These are phyloP conservation scores for Micromussa lordhowensis DNA, from an alignment of 92 coral and sea anemone species.

Conservation along the genomic window DNA sequence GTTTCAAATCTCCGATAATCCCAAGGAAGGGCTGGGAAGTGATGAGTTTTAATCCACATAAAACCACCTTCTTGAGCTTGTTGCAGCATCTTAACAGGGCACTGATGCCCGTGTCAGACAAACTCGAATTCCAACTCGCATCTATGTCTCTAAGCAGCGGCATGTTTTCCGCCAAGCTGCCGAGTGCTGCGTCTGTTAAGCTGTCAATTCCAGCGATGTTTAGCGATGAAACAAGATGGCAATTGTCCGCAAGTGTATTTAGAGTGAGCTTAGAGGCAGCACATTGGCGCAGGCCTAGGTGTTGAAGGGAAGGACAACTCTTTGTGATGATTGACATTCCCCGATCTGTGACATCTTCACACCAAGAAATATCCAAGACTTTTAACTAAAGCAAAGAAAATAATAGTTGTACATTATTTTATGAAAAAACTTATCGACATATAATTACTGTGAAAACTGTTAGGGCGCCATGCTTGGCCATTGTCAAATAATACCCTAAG, in stretches of 20 bases:
- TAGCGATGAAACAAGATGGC: constrained; percentile 69
- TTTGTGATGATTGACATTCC: constrained; percentile 72
- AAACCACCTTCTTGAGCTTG: constrained; percentile 65
- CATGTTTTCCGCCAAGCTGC: constrained; percentile 66
- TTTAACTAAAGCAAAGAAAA: constrained; percentile 51
- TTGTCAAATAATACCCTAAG: too few species aligned
- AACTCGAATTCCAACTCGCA: constrained; percentile 80
- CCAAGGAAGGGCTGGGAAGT: constrained; percentile 82
- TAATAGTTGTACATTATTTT: not conserved
- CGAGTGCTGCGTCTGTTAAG: constrained; percentile 64
- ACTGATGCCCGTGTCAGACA: constrained; percentile 72
- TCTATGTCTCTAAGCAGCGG: constrained; percentile 74
- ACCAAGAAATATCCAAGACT: constrained; percentile 84
- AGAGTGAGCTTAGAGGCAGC: constrained; percentile 67
- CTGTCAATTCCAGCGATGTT: constrained; percentile 77
- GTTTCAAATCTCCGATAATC: constrained; percentile 68
- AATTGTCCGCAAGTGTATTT: constrained; percentile 47
- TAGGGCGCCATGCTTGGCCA: not conserved
- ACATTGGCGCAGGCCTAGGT: constrained; percentile 80
- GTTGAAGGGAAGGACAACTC: constrained; percentile 58
- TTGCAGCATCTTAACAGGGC: constrained; percentile 65
- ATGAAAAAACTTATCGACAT: not conserved
- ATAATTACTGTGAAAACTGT: not conserved
- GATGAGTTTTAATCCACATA: constrained; percentile 76
- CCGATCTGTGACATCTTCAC: constrained; percentile 82